Percentiles rank a stretch among this genome's conserved stretches.
Conservation (phyloP, 2,113 vertebrate genomes). For the Bostrychus sinensis region DNA sequence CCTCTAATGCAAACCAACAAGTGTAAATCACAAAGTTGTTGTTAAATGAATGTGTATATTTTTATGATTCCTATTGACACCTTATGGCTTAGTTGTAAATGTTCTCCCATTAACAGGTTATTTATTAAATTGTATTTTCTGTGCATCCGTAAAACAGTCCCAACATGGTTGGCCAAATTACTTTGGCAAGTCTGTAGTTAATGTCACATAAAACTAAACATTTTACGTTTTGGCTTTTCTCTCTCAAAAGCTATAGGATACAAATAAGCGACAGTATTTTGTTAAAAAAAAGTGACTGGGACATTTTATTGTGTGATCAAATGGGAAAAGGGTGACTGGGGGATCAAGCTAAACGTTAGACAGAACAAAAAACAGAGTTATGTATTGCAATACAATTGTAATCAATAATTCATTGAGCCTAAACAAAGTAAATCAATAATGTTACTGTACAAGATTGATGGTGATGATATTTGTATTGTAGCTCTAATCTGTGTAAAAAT, state of each 20-base stretch:
- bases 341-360: neutral
- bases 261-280: too few relatives aligned
- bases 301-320: too few relatives aligned
- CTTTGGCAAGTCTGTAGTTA: neutral
- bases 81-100: neutral
- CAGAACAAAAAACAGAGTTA: neutral
- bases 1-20: constrained; percentile 17
- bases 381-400: neutral
- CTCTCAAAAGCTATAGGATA: too few relatives aligned
- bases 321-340: neutral
- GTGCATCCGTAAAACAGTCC: neutral
- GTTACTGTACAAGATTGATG: too few relatives aligned
- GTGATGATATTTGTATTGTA: neutral
- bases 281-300: too few relatives aligned
- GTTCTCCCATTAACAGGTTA: neutral
- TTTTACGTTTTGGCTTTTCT: neutral
- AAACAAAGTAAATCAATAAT: neutral
- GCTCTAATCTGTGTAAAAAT: neutral
- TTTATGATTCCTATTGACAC: constrained; percentile 6
- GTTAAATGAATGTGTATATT: constrained; percentile 9
- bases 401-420: neutral
- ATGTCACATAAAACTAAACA: neutral
- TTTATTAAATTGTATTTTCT: constrained; percentile 1
- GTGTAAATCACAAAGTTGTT: constrained; percentile 15
- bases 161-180: neutral